Evolutionary conservation across 1,140 invertebrate species (phyloP), one percentile per base, ranked within the genome.

Genomic region (Centruroides vittatus): DNA sequence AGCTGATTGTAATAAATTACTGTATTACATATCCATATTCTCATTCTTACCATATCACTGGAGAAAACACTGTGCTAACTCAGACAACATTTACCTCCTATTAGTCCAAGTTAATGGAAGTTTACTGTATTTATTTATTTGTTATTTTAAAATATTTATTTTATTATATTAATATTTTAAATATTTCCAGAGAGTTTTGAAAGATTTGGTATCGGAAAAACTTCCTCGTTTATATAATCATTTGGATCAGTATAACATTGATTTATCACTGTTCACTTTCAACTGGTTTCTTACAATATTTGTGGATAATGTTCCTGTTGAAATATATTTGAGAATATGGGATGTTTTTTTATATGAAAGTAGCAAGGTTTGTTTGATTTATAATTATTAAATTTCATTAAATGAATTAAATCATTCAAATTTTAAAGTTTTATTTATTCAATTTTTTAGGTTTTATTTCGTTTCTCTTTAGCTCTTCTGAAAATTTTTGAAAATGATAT

Each of bases 241-340:
- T 66, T 69, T 82, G 46, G 74, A 78, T n/a, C 58, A 67, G 34
- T 64, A 78, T 57, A 71, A 73, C 23, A 73, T 80, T 12, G 80
- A 81, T 67, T 61, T 80, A 35, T 74, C 77, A 3, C 68, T 81
- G 8, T 79, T 79, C 68, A 78, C 79, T 5, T 78, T 82, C 63
- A 79, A 77, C 67, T 81, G 80, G 80, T 81, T 81, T 70, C 67
- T 81, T 6, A 81, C 80, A 13, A 66, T 80, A 13, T 81, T 79
- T 72, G 78, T 81, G 13, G 80, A 81, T 66, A 77, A 75, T 61
- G 71, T 81, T 47, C 76, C 75, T 4, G 72, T 74, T 13, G 71
- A 75, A 46, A 74, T 76, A 35, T 81, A 79, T 68, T 72, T 81
- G 12, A 70, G 74, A 36, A 77, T 81, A 34, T 81, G 80, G 78